These are phyloP conservation scores for Sceloporus undulatus DNA, from an alignment of 2,113 vertebrate species.

Conservation along the genomic window DNA sequence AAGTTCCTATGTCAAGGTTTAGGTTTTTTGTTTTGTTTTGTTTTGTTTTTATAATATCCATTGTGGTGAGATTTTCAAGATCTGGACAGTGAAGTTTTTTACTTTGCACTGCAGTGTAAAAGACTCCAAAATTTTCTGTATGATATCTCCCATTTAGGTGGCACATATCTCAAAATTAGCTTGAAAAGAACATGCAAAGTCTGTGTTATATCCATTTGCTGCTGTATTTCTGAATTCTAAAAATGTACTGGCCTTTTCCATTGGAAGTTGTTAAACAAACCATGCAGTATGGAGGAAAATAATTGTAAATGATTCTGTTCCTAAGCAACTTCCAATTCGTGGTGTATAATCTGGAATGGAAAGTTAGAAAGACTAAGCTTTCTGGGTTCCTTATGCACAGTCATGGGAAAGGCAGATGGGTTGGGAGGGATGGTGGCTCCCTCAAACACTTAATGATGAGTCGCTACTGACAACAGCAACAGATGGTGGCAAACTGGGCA, in stretches of 20 bases:
- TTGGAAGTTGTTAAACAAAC: background rate
- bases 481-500: conserved; percentile 19
- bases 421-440: background rate
- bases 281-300: background rate
- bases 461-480: background rate
- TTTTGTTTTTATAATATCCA: too few species aligned
- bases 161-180: background rate
- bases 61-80: background rate
- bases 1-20: too few species aligned
- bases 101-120: background rate
- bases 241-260: background rate
- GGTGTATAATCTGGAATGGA: background rate
- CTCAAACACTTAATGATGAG: conserved; percentile 8
- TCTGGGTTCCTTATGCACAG: background rate
- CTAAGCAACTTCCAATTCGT: conserved; percentile 11
- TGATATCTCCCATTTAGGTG: background rate
- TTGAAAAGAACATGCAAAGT: background rate
- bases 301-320: conserved; percentile 1
- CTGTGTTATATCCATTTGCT: background rate
- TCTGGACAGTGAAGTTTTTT: background rate
- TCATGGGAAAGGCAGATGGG: conserved; percentile 20
- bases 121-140: background rate
- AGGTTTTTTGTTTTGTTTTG: too few species aligned
- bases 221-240: background rate
- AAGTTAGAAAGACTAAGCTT: background rate